Evolutionary conservation across 2,113 vertebrate genomes (phyloP).

Genomic region (Tyrannus savana): DNA sequence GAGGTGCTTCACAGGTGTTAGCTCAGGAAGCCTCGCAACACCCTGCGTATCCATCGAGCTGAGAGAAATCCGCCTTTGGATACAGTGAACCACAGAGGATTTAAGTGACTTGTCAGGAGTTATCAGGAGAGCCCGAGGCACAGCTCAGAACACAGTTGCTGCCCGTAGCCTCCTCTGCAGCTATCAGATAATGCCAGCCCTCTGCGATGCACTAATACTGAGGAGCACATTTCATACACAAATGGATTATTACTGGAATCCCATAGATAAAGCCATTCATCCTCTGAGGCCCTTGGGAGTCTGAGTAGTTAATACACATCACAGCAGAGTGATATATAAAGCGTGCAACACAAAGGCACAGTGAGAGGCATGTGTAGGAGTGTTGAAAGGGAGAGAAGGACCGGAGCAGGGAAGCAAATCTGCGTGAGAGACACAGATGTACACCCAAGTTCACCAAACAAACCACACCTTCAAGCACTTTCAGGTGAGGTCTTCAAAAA

Average conservation of each 20-base stretch:
- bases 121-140: accelerated
- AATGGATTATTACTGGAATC: constrained; percentile 51
- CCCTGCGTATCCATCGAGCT: accelerated
- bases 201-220: neutral
- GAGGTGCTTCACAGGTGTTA: neutral
- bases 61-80: neutral
- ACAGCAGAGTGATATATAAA: neutral
- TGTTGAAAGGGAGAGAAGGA: neutral
- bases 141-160: neutral
- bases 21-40: neutral
- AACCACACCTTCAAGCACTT: neutral
- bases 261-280: constrained; percentile 41
- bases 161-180: neutral
- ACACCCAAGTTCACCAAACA: neutral
- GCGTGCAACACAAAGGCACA: neutral
- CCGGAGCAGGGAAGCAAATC: neutral
- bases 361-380: neutral
- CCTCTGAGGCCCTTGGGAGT: constrained; percentile 13
- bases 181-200: neutral
- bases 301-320: neutral
- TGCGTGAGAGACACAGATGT: accelerated
- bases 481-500: neutral
- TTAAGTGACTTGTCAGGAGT: neutral
- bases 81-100: neutral
- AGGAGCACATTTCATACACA: constrained; percentile 1